Evolutionary conservation across 2,888 invertebrate species (phyloP).

Genomic region (Phlogophora meticulosa): DNA sequence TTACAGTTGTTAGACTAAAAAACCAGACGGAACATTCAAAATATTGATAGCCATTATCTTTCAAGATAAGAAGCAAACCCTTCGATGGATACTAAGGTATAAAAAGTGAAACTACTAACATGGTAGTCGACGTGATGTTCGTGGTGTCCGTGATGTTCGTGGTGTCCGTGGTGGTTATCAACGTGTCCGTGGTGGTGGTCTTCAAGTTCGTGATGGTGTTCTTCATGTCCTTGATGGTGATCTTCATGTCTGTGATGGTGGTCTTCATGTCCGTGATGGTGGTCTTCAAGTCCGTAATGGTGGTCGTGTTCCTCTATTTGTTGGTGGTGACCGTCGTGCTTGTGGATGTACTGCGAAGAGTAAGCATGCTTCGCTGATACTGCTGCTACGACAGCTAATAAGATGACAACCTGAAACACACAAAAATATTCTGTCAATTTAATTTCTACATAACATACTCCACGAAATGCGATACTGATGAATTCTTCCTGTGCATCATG

Average conservation of each 20-base stretch:
- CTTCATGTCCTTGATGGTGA: slow-evolving; percentile 20
- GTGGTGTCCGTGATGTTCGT: not conserved
- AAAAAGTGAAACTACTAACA: slow-evolving; percentile 47
- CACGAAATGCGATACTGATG: too few species aligned
- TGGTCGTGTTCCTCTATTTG: slow-evolving; percentile 26
- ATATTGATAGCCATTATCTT: not conserved
- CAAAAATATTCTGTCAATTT: not conserved
- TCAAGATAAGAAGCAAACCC: not conserved
- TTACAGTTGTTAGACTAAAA: too few species aligned
- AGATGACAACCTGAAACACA: slow-evolving; percentile 21
- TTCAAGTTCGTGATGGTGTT: slow-evolving; percentile 14
- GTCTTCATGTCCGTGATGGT: slow-evolving; percentile 39
- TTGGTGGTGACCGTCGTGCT: slow-evolving; percentile 66
- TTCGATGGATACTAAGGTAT: not conserved
- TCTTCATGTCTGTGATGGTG: slow-evolving; percentile 30
- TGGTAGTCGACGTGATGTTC: slow-evolving; percentile 56
- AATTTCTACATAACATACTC: too few species aligned
- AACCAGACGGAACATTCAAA: too few species aligned
- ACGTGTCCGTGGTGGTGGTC: slow-evolving; percentile 67
- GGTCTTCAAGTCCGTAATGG: not conserved
- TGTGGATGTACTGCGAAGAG: slow-evolving; percentile 70
- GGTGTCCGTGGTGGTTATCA: slow-evolving; percentile 72
- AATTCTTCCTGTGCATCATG: too few species aligned
- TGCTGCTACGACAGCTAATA: slow-evolving; percentile 10
- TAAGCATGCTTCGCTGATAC: slow-evolving; percentile 44